phyloP scores from a whole-genome alignment of 2,797 vertebrate genomes.

The Sebastes diploproa region DNA sequence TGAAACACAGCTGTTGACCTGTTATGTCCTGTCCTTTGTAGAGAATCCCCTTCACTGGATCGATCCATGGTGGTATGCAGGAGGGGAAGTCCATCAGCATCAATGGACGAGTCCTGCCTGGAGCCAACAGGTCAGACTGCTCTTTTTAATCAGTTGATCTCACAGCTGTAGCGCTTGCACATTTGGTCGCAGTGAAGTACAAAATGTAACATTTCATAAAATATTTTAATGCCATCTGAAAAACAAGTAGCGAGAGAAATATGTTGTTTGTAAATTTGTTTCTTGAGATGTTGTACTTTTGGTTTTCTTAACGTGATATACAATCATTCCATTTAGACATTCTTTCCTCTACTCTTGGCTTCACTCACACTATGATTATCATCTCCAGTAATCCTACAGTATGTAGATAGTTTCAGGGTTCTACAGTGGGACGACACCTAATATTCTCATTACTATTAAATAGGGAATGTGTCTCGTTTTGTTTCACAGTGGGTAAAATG shows the following conservation, averaged over 20 bases:
- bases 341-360: not conserved
- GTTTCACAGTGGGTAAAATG: not conserved
- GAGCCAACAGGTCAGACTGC: constrained; percentile 65
- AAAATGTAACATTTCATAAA: not conserved
- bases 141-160: not conserved
- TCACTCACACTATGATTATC: not conserved
- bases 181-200: not conserved
- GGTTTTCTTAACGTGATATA: no score
- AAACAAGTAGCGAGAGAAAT: no score
- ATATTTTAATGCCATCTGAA: not conserved
- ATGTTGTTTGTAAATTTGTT: no score
- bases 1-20: not conserved
- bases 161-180: not conserved
- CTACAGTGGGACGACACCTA: no score
- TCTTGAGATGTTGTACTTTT: no score
- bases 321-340: not conserved
- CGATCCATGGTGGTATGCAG: constrained; percentile 67
- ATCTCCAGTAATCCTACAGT: no score
- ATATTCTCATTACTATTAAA: not conserved
- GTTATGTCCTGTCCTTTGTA: constrained; percentile 3
- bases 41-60: constrained; percentile 77
- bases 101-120: constrained; percentile 64
- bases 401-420: no score
- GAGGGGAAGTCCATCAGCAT: constrained; percentile 66
- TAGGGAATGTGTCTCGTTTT: not conserved